These are phyloP conservation scores for Adrianichthys oophorus DNA, from an alignment of 2,797 vertebrate genomes.

Conservation along the genomic window DNA sequence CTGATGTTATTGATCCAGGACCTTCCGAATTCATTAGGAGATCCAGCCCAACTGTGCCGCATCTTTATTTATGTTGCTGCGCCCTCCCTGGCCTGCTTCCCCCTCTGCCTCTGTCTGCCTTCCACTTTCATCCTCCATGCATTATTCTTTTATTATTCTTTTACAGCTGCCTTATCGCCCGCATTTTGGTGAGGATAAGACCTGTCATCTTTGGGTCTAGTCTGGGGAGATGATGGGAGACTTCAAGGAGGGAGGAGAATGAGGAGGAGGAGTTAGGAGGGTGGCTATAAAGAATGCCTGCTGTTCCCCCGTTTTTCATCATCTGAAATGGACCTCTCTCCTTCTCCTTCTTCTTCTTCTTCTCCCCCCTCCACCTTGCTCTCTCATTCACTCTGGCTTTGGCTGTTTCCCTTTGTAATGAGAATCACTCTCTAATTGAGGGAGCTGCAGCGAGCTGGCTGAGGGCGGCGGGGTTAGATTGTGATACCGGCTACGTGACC, in stretches of 20 bases:
- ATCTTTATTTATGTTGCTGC: slow-evolving; percentile 83
- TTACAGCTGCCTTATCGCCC: slow-evolving; percentile 76
- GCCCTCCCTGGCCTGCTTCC: slow-evolving; percentile 58
- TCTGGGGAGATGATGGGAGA: slow-evolving; percentile 82
- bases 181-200: slow-evolving; percentile 86
- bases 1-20: slow-evolving; percentile 85
- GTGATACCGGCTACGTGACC: slow-evolving; percentile 93
- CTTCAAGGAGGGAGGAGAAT: slow-evolving; percentile 78
- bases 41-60: slow-evolving; percentile 74
- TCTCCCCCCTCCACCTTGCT: slow-evolving; percentile 60
- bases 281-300: slow-evolving; percentile 66
- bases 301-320: slow-evolving; percentile 56
- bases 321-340: slow-evolving; percentile 60
- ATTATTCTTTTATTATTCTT: slow-evolving; percentile 79
- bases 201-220: slow-evolving; percentile 84
- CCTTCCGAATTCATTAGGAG: slow-evolving; percentile 84
- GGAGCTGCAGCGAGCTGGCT: slow-evolving; percentile 78
- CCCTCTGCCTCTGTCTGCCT: slow-evolving; percentile 55
- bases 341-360: slow-evolving; percentile 10
- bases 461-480: slow-evolving; percentile 89
- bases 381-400: slow-evolving; percentile 78
- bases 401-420: slow-evolving; percentile 90
- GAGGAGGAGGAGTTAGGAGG: slow-evolving; percentile 35
- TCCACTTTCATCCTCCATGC: slow-evolving; percentile 74
- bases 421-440: slow-evolving; percentile 98